A percentile compares a stretch with the other conserved stretches of the same genome.
Evolutionary conservation across 2,113 vertebrate species (phyloP).

Genomic region (Baryphthengus martii): DNA sequence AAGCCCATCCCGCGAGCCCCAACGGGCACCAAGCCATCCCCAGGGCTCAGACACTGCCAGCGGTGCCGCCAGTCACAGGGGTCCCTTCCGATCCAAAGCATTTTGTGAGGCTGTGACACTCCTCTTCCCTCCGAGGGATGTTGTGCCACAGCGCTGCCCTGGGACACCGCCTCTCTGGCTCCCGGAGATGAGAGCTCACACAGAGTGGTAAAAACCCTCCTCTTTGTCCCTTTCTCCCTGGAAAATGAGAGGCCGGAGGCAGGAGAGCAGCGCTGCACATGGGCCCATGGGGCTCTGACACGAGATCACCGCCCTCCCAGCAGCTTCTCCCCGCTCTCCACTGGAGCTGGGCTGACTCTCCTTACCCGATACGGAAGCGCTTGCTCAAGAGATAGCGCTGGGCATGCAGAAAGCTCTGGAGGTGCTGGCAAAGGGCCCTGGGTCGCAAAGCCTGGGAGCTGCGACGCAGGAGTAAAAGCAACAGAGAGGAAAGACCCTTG

Average conservation of each 20-base stretch:
- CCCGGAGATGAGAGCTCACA: background rate
- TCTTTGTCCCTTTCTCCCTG: background rate
- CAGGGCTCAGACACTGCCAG: background rate
- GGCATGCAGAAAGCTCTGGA: background rate
- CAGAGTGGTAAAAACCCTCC: background rate
- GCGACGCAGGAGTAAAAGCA: background rate
- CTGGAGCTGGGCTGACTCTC: background rate
- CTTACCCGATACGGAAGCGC: background rate
- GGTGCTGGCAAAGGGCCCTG: background rate
- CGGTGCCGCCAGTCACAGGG: too few species aligned
- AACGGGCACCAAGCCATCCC: background rate
- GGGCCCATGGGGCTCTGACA: accelerated
- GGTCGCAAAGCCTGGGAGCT: background rate
- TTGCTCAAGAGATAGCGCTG: background rate
- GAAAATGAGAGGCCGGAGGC: background rate
- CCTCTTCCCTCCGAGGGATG: background rate
- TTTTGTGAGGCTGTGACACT: background rate
- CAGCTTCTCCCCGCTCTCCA: background rate
- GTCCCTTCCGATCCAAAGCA: background rate
- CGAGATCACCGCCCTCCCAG: accelerated
- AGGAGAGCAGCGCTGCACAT: background rate
- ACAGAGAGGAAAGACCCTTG: background rate
- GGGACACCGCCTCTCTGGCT: background rate
- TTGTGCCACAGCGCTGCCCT: accelerated
- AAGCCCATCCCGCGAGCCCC: background rate